phyloP scores from a whole-genome alignment of 2,888 invertebrate species.

The Chydorus sphaericus region DNA sequence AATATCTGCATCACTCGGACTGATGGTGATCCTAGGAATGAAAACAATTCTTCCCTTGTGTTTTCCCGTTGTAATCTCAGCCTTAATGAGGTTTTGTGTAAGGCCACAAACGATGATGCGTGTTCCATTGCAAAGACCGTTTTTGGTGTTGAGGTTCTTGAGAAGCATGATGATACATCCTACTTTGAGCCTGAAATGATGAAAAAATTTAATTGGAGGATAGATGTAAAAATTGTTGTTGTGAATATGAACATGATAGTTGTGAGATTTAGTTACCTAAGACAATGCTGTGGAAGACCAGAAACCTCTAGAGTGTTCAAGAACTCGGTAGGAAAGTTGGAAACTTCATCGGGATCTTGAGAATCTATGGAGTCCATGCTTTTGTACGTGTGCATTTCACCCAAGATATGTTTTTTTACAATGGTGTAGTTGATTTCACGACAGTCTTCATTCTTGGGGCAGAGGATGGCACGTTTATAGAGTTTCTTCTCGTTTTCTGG shows the following conservation, averaged over 20 bases:
- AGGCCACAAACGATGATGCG: conserved; percentile 17
- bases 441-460: not conserved
- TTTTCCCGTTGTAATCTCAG: conserved; percentile 13
- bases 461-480: not conserved
- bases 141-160: conserved; percentile 18
- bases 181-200: conserved; percentile 17
- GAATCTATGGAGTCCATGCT: conserved; percentile 15
- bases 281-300: conserved; percentile 19
- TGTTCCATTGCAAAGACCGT: conserved; percentile 20
- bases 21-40: conserved; percentile 17
- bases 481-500: not conserved
- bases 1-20: conserved; percentile 6
- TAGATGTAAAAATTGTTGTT: no score
- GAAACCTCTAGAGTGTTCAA: conserved; percentile 17
- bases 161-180: conserved; percentile 20
- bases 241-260: no score
- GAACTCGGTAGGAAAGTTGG: conserved; percentile 17
- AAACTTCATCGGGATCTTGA: conserved; percentile 9
- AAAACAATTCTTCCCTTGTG: conserved; percentile 16
- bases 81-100: conserved; percentile 11
- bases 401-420: not conserved
- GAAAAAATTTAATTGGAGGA: no score
- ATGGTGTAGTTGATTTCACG: no score
- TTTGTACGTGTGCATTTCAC: conserved; percentile 4
- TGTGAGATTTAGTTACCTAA: no score